phyloP scores from a whole-genome alignment of 2,888 invertebrate genomes.

The Malthinus flaveolus region DNA sequence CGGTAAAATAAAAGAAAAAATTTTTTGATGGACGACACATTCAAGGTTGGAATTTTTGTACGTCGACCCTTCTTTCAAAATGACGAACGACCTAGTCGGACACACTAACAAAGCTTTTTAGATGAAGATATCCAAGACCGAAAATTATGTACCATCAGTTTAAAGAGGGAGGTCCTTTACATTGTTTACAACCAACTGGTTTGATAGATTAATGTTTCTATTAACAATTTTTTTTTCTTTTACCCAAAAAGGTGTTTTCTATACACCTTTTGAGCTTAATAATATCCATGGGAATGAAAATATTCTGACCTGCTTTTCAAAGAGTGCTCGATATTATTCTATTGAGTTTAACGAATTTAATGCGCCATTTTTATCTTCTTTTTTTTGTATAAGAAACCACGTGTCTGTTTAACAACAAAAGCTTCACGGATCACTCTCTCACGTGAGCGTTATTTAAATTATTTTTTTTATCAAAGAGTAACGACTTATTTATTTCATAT shows the following conservation, averaged over 20 bases:
- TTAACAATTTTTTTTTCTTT: constrained; percentile 26
- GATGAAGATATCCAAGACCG: constrained; percentile 36
- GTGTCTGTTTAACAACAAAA: background rate
- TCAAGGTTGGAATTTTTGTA: constrained; percentile 57
- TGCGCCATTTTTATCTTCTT: background rate
- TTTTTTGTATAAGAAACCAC: background rate
- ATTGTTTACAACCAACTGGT: constrained; percentile 33
- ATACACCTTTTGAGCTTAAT: background rate
- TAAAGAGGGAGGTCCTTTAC: constrained; percentile 25
- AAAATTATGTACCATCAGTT: constrained; percentile 26
- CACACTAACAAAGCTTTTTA: constrained; percentile 34
- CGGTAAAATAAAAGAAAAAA: constrained; percentile 28
- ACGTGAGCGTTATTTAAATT: constrained; percentile 3
- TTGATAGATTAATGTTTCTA: constrained; percentile 34
- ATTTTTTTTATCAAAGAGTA: constrained; percentile 4
- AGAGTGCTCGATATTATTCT: background rate
- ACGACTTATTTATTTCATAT: constrained; percentile 9
- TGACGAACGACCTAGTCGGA: constrained; percentile 37
- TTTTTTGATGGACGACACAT: constrained; percentile 50
- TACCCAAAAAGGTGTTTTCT: constrained; percentile 3
- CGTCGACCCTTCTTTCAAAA: constrained; percentile 36
- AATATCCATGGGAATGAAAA: constrained; percentile 23
- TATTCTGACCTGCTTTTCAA: constrained; percentile 15
- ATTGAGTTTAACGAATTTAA: background rate
- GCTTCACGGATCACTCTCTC: background rate